Conservation (phyloP, 1,140 invertebrate genomes). For the Drosophila pseudoobscura region DNA sequence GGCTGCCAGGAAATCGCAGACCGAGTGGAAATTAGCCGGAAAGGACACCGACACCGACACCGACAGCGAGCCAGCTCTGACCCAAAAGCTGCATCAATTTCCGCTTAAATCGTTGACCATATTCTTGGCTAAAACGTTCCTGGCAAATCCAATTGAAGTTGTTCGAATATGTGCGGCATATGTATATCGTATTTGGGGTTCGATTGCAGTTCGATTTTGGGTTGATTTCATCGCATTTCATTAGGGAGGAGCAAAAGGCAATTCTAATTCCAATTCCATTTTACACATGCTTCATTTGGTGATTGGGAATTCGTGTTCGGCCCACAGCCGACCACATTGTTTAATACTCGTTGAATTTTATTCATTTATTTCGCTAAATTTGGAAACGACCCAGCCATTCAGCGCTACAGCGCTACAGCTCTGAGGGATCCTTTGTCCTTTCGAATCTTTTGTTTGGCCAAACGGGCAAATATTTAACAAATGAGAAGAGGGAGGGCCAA, state of each 20-base stretch:
- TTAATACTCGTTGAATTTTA: slow-evolving; percentile 20
- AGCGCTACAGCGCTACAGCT: no score
- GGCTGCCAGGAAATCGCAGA: slow-evolving; percentile 15
- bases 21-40: slow-evolving; percentile 39
- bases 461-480: slow-evolving; percentile 60
- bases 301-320: slow-evolving; percentile 27
- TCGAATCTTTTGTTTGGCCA: slow-evolving; percentile 34
- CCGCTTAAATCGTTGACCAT: slow-evolving; percentile 52
- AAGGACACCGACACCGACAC: not conserved
- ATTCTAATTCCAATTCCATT: slow-evolving; percentile 51
- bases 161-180: slow-evolving; percentile 17
- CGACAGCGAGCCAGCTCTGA: slow-evolving; percentile 4
- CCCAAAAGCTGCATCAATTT: slow-evolving; percentile 62
- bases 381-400: no score
- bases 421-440: slow-evolving; percentile 14
- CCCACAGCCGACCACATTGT: not conserved
- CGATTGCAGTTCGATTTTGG: slow-evolving; percentile 49
- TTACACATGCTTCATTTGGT: slow-evolving; percentile 63
- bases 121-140: not conserved
- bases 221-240: slow-evolving; percentile 74
- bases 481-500: not conserved
- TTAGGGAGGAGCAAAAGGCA: slow-evolving; percentile 29
- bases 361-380: slow-evolving; percentile 55
- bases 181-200: slow-evolving; percentile 9
- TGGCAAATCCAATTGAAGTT: slow-evolving; percentile 30